Conservation (phyloP, 2,888 invertebrate species). For the Parelbella ahira region DNA sequence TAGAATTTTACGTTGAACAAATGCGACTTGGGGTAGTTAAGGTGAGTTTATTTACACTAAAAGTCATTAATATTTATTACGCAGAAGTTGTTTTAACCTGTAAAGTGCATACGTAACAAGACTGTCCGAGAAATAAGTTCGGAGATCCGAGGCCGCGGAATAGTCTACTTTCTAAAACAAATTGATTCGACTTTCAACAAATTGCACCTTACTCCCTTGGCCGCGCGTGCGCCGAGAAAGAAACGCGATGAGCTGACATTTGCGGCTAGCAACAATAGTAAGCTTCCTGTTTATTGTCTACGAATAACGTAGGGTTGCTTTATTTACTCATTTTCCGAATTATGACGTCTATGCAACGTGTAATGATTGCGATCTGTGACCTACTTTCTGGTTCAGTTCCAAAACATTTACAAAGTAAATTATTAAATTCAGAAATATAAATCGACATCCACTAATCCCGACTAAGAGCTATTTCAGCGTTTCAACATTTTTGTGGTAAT, state of each 20-base stretch:
- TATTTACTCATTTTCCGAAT: no score
- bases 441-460: no score
- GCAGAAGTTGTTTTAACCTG: not conserved
- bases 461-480: no score
- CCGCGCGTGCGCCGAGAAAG: slow-evolving; percentile 34
- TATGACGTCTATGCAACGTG: no score
- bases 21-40: no score
- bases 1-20: no score
- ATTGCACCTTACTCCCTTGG: slow-evolving; percentile 47
- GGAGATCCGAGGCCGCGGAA: slow-evolving; percentile 48
- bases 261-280: slow-evolving; percentile 31
- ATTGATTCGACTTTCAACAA: slow-evolving; percentile 76
- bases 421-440: no score
- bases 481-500: no score
- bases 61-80: not conserved
- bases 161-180: slow-evolving; percentile 73
- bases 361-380: no score
- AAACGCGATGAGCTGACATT: slow-evolving; percentile 46
- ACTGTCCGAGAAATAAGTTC: slow-evolving; percentile 39
- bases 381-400: no score
- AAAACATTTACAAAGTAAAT: no score
- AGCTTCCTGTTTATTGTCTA: slow-evolving; percentile 43
- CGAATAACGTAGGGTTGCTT: not conserved
- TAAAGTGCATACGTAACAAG: slow-evolving; percentile 6
- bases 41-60: no score